These are phyloP conservation scores for Drosophila lacicola DNA, from an alignment of 2,888 invertebrate genomes.

Conservation along the genomic window DNA sequence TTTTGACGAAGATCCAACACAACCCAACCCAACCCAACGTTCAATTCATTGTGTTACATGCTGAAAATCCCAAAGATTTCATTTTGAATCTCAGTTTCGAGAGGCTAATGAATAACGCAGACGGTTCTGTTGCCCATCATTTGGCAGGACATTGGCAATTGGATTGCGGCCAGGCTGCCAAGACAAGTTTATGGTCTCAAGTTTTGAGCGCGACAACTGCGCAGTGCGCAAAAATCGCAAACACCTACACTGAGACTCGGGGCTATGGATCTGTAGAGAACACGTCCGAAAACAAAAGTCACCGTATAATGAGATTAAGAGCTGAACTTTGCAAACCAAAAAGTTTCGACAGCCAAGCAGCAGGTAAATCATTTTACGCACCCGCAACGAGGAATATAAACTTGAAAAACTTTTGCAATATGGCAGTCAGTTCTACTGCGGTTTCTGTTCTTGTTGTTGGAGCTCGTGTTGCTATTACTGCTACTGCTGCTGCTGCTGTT, in stretches of 20 bases:
- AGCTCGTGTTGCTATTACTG: background rate
- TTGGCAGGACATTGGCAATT: slow-evolving; percentile 66
- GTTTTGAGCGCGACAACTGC: slow-evolving; percentile 68
- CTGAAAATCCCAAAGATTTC: slow-evolving; percentile 46
- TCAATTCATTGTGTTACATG: slow-evolving; percentile 28
- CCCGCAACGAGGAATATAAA: slow-evolving; percentile 70
- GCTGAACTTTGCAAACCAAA: slow-evolving; percentile 77
- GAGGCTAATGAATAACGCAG: slow-evolving; percentile 64
- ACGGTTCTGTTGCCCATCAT: slow-evolving; percentile 36
- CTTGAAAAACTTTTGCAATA: slow-evolving; percentile 76
- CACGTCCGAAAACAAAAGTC: slow-evolving; percentile 72
- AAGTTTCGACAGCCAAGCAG: slow-evolving; percentile 74
- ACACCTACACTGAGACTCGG: slow-evolving; percentile 53
- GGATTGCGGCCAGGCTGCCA: slow-evolving; percentile 72
- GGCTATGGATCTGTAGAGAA: slow-evolving; percentile 32
- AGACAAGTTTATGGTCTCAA: slow-evolving; percentile 71
- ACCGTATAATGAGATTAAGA: slow-evolving; percentile 81
- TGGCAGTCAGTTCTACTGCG: slow-evolving; percentile 47
- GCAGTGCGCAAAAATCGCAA: slow-evolving; percentile 61
- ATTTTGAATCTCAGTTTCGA: slow-evolving; percentile 42
- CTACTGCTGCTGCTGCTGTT: background rate
- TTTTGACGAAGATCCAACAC: slow-evolving; percentile 9
- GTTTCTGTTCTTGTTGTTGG: slow-evolving; percentile 8
- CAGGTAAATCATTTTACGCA: slow-evolving; percentile 80
- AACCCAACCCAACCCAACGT: slow-evolving; percentile 8